A percentile compares a stretch with the other conserved stretches of the same genome.
phyloP scores from a whole-genome alignment of 64 coral and sea anemone genomes.

The Dendrophyllia cribrosa region DNA sequence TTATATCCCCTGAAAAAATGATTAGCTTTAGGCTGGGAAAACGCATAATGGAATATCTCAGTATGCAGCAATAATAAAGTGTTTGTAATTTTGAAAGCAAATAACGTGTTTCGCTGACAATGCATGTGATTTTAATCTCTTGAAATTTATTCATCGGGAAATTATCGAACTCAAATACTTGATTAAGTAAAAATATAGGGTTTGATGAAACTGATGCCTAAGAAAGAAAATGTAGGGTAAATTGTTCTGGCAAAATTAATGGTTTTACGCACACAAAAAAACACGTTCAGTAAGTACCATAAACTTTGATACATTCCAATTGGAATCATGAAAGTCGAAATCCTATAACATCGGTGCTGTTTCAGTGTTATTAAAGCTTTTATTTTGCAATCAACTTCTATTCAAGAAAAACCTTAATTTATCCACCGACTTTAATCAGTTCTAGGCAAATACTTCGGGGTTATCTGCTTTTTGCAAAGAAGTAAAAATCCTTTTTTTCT shows the following conservation, averaged over 20 bases:
- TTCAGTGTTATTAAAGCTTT: conserved; percentile 7
- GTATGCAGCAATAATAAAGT: neutral
- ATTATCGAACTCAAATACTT: neutral
- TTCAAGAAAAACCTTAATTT: neutral
- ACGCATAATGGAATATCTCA: too few relatives aligned
- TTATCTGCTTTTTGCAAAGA: neutral
- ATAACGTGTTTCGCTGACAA: neutral
- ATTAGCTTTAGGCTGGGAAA: too few relatives aligned
- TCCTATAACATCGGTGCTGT: neutral
- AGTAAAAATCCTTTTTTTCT: neutral
- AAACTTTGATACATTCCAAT: too few relatives aligned
- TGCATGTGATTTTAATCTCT: neutral
- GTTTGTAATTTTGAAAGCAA: neutral
- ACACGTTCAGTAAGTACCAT: too few relatives aligned
- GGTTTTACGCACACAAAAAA: too few relatives aligned
- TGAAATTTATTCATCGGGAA: neutral
- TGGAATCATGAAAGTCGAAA: neutral
- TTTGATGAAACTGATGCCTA: neutral
- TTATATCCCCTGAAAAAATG: too few relatives aligned
- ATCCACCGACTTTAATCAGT: neutral
- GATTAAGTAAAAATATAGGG: neutral
- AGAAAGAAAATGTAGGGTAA: neutral
- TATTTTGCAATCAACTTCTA: conserved; percentile 1
- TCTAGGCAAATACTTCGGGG: neutral
- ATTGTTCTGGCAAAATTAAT: neutral